Conservation (phyloP, 1,140 invertebrate species). For the Hyphantria cunea region DNA sequence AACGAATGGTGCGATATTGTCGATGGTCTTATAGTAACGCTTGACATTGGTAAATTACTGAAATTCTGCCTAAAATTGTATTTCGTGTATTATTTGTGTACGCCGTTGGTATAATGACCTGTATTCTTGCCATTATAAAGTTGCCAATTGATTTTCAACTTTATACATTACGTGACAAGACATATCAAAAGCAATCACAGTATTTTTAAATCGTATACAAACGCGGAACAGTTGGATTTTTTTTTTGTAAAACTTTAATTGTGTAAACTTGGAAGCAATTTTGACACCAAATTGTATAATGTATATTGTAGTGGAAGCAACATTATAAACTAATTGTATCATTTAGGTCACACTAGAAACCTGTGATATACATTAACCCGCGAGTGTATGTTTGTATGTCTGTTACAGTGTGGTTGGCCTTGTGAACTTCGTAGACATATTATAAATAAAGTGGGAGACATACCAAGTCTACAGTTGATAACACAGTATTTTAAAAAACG, state of each 20-base stretch:
- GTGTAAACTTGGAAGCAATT: constrained; percentile 7
- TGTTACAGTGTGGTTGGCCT: constrained; percentile 54
- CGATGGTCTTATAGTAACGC: constrained; percentile 72
- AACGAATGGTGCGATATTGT: constrained; percentile 76
- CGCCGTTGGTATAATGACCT: constrained; percentile 62
- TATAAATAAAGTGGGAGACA: background rate
- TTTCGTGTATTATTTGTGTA: constrained; percentile 69
- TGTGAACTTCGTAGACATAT: background rate
- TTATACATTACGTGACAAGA: constrained; percentile 55
- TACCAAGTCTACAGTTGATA: too few species aligned
- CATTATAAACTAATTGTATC: constrained; percentile 55
- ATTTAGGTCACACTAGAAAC: constrained; percentile 75
- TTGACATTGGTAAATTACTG: constrained; percentile 54
- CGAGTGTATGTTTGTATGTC: constrained; percentile 71
- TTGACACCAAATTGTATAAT: constrained; percentile 35
- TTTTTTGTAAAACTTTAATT: constrained; percentile 6
- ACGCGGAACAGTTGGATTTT: background rate
- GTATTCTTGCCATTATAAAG: constrained; percentile 66
- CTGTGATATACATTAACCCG: constrained; percentile 78
- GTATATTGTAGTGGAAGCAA: constrained; percentile 19
- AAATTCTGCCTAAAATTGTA: constrained; percentile 67
- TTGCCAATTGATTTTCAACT: constrained; percentile 29
- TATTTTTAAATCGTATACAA: constrained; percentile 34
- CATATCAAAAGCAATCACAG: constrained; percentile 74
- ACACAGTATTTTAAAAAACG: too few species aligned